phyloP scores from a whole-genome alignment of 2,797 vertebrate genomes.

The Schizopygopsis malacanthus region DNA sequence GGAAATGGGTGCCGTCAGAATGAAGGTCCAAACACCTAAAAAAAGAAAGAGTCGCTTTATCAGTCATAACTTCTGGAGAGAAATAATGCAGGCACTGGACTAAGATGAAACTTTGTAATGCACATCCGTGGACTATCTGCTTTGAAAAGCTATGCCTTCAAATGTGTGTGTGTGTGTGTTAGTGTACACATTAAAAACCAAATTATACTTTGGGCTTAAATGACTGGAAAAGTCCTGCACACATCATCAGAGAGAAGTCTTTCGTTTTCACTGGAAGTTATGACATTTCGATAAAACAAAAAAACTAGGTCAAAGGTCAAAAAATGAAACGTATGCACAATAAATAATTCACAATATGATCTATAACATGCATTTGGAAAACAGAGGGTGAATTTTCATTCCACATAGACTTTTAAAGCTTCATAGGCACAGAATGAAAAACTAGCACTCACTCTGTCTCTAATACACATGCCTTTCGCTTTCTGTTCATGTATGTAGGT shows the following conservation, averaged over 20 bases:
- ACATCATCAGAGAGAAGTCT: not conserved
- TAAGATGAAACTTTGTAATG: not conserved
- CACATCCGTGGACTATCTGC: not conserved
- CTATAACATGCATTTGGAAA: not conserved
- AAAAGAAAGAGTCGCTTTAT: not conserved
- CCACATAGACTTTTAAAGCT: not conserved
- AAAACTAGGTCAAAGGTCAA: not conserved
- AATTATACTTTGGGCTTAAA: not conserved
- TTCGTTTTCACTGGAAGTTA: not conserved
- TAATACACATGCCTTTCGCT: not conserved
- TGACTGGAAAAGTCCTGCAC: not conserved
- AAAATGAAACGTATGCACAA: not conserved
- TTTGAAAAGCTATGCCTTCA: not conserved
- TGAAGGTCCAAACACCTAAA: not conserved
- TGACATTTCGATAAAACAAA: not conserved
- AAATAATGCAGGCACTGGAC: not conserved
- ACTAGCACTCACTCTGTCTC: not conserved
- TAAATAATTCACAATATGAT: not conserved
- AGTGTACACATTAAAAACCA: not conserved
- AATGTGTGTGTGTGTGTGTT: not conserved
- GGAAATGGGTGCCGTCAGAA: not conserved
- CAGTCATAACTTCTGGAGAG: not conserved
- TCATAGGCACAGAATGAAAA: not conserved
- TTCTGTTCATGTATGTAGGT: slow-evolving; percentile 52
- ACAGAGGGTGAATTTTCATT: not conserved